Evolutionary conservation across 2,888 invertebrate species (phyloP).

Genomic region (Lumbricus terrestris): DNA sequence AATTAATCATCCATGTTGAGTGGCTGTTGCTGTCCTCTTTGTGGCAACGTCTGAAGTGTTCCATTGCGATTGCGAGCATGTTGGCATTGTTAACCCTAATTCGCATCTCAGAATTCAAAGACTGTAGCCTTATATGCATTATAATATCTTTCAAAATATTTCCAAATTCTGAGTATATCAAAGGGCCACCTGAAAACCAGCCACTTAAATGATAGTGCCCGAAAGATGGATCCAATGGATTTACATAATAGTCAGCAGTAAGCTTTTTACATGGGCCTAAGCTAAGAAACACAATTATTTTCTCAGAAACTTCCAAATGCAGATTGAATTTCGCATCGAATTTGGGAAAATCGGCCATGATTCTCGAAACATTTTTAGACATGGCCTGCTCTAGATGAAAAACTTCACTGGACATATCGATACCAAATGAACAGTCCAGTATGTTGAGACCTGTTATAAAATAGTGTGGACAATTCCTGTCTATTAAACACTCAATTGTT

Average conservation of each 20-base stretch:
- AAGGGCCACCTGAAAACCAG: neutral
- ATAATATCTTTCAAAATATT: neutral
- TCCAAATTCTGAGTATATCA: neutral
- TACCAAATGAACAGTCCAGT: neutral
- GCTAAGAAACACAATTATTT: no score
- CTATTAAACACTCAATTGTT: neutral
- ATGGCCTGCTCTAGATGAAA: neutral
- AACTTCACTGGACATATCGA: neutral
- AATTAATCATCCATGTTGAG: no score
- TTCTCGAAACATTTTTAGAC: neutral
- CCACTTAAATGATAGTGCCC: no score
- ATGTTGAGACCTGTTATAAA: conserved; percentile 12
- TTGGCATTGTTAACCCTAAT: no score
- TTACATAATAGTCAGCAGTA: neutral
- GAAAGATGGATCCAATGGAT: neutral
- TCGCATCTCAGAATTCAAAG: neutral
- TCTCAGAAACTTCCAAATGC: neutral
- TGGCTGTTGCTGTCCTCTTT: no score
- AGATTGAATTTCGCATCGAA: neutral
- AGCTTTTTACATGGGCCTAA: no score
- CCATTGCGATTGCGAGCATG: no score
- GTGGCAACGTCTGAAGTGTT: no score
- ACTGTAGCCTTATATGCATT: neutral
- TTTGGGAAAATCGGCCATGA: neutral
- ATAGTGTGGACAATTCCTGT: neutral